phyloP scores from a whole-genome alignment of 2,888 invertebrate species.

The Lampropteryx suffumata region DNA sequence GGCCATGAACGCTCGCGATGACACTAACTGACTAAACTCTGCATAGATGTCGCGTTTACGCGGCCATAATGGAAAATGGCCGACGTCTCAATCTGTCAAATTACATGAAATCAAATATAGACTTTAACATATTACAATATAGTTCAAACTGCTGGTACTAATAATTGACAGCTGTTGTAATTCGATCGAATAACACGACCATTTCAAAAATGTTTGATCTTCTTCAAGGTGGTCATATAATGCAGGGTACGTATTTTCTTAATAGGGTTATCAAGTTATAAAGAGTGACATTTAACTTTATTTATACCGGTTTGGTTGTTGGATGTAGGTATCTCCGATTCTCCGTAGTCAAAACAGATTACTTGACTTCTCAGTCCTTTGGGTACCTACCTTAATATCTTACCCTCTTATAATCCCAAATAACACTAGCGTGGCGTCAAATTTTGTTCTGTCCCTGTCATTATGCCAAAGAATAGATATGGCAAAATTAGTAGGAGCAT shows the following conservation, averaged over 20 bases:
- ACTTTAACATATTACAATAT: slow-evolving; percentile 14
- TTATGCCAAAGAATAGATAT: too few species aligned
- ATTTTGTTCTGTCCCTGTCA: too few species aligned
- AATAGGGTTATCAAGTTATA: not conserved
- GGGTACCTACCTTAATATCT: too few species aligned
- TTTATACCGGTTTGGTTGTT: not conserved
- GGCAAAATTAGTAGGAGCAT: too few species aligned
- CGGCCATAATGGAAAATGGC: slow-evolving; percentile 78
- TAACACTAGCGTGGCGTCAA: too few species aligned
- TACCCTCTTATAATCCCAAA: too few species aligned
- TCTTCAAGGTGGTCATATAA: not conserved
- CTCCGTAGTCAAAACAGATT: too few species aligned
- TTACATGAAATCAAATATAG: slow-evolving; percentile 35
- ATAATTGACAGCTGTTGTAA: slow-evolving; percentile 34
- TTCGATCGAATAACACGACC: slow-evolving; percentile 67
- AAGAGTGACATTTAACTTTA: too few species aligned
- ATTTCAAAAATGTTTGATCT: slow-evolving; percentile 45
- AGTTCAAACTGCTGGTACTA: slow-evolving; percentile 33
- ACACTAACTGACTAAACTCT: slow-evolving; percentile 73
- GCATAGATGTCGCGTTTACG: slow-evolving; percentile 73
- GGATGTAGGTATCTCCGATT: too few species aligned
- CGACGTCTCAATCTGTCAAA: slow-evolving; percentile 65
- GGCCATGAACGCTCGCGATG: slow-evolving; percentile 66
- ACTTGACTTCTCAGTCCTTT: too few species aligned
- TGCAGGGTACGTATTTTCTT: not conserved